Evolutionary conservation across 2,888 invertebrate species (phyloP), one percentile per base, ranked within the genome.

Genomic region (Caenorhabditis macrosperma): DNA sequence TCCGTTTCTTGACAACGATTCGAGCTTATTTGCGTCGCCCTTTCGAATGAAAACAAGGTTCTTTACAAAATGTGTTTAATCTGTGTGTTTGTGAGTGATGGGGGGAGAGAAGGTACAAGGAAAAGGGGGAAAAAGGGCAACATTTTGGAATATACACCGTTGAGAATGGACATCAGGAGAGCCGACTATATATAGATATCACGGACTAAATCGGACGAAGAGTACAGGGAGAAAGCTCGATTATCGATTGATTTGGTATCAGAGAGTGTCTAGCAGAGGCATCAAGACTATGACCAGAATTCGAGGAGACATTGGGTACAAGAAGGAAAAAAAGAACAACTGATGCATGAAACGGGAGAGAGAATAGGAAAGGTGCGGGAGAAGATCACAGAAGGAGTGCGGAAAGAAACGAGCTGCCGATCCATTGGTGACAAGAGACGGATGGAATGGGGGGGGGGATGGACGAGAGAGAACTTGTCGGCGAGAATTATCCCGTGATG

Each of bases 181-280:
- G 66, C 66, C 66, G 66, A 57, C 67, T 67, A 67, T 67, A n/a
- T n/a, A n/a, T n/a, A n/a, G n/a, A n/a, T n/a, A 67, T 54, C 67
- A 67, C 67, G 55, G 46, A 67, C 67, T 67, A 67, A 24, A 67
- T 57, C 55, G 61, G 68, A 69, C 50, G 28, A 48, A 0, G 46
- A 59, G 48, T 41, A 41, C 57, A 69, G 12, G 52, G 38, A 38
- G 38, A 38, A 50, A 50, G 50, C 50, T 50, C 50, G 50, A 26
- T 50, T 50, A 26, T 26, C 50, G 26, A 50, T 50, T 26, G 26
- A 22, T 50, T 50, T 50, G 50, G 50, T 22, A 28, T n/a, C n/a
- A 15, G 28, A 52, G n/a, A 28, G 26, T 38, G 12, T 52, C 52
- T 26, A 28, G 52, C 26, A 50, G 50, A 12, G 24, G 15, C 28